These are phyloP conservation scores for Trichosurus vulpecula DNA, from an alignment of 2,797 vertebrate genomes.

Conservation along the genomic window DNA sequence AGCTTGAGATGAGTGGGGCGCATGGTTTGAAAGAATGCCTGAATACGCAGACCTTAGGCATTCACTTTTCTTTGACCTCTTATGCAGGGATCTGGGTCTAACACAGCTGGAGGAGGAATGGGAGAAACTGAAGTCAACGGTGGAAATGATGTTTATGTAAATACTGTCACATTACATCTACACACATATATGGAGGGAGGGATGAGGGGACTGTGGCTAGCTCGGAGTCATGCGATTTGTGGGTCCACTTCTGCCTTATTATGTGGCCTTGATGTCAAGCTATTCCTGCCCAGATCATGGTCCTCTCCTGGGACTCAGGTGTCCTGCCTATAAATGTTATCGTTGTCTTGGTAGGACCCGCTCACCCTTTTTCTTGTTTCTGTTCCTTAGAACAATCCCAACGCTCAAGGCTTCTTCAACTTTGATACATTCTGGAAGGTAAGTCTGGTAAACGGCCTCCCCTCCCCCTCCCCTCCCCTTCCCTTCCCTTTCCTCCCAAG, in stretches of 20 bases:
- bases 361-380: not conserved
- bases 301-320: not conserved
- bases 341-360: not conserved
- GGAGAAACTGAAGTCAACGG: not conserved
- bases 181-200: not conserved
- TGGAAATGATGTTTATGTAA: constrained; percentile 61
- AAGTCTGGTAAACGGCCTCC: constrained; percentile 27
- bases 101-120: not conserved
- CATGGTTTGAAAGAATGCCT: not conserved
- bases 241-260: not conserved
- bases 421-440: constrained; percentile 76
- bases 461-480: not conserved
- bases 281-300: not conserved
- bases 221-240: not conserved
- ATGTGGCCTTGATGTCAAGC: not conserved
- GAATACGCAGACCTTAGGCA: not conserved
- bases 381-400: constrained; percentile 51
- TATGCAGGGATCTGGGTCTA: constrained; percentile 46
- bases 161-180: not conserved
- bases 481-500: no score
- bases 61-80: not conserved
- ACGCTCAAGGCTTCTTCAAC: constrained; percentile 47
- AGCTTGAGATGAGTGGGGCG: not conserved
- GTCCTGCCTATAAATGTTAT: not conserved
- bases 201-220: not conserved